These are phyloP conservation scores for Micronycteris hirsuta DNA, from an alignment of 2,113 vertebrate species.

Conservation along the genomic window DNA sequence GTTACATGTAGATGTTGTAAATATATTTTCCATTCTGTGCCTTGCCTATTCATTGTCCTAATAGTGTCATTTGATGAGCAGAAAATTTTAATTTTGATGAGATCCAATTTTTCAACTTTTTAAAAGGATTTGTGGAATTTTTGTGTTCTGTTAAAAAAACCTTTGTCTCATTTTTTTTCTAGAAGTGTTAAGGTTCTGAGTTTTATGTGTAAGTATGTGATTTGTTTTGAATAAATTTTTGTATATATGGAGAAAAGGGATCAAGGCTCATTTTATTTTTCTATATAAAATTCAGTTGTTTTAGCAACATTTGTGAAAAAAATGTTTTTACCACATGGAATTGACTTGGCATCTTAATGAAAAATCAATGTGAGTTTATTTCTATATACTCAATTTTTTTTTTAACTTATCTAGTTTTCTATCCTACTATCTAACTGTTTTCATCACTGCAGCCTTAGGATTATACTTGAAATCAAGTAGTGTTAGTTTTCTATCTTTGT, in stretches of 20 bases:
- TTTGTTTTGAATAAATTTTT: background rate
- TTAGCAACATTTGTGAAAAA: background rate
- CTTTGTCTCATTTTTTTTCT: background rate
- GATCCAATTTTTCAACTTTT: background rate
- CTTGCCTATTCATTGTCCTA: background rate
- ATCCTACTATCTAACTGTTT: background rate
- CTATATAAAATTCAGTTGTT: background rate
- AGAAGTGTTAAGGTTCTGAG: background rate
- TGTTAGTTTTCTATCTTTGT: background rate
- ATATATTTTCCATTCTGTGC: background rate
- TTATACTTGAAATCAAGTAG: background rate
- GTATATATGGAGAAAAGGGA: background rate
- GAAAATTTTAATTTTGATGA: background rate
- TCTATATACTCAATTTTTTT: background rate
- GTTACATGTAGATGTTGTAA: background rate
- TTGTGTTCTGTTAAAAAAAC: background rate
- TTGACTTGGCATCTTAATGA: background rate
- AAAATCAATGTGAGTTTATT: background rate
- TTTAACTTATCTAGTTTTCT: background rate
- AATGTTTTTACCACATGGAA: background rate
- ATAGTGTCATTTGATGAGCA: background rate
- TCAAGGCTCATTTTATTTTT: background rate
- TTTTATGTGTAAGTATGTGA: background rate
- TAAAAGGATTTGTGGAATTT: background rate
- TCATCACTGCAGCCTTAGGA: background rate